Conservation (phyloP, 2,113 vertebrate genomes). For the western clawed frog (Xenopus tropicalis) region DNA sequence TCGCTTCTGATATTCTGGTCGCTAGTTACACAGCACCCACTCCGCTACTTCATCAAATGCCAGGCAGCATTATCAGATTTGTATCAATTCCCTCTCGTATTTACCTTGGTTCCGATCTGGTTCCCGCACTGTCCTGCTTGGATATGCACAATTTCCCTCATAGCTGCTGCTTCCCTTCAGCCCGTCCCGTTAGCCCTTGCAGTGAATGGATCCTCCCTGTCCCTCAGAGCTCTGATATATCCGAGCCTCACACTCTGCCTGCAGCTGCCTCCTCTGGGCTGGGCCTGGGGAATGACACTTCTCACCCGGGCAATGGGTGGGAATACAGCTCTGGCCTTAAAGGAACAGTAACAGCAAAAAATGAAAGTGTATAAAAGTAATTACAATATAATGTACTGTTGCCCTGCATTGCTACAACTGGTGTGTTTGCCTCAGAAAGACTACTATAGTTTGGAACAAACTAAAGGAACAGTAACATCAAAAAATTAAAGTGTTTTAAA, state of each 20-base stretch:
- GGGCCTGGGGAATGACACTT: conserved; percentile 7
- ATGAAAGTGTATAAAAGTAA: no score
- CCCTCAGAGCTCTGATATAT: neutral
- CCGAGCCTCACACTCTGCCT: conserved; percentile 1
- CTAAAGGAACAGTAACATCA: no score
- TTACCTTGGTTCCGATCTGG: conserved; percentile 90
- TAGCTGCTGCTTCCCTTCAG: conserved; percentile 48
- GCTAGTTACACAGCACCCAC: neutral
- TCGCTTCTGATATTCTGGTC: no score
- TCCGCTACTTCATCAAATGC: neutral
- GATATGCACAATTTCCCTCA: conserved; percentile 93
- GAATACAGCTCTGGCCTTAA: neutral
- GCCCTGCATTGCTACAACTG: no score
- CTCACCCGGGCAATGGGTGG: conserved; percentile 6
- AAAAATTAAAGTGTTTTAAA: no score
- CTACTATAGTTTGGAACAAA: no score
- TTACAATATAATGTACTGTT: no score
- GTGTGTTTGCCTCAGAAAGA: no score
- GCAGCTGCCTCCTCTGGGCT: conserved; percentile 32
- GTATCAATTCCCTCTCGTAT: neutral
- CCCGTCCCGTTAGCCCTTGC: neutral
- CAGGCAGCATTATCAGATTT: no score
- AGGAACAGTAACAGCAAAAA: no score
- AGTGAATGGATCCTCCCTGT: conserved; percentile 22
- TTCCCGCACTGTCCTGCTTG: conserved; percentile 92